Percentiles rank a stretch among this genome's conserved stretches.
phyloP scores from a whole-genome alignment of 2,797 vertebrate genomes.

The Australoheros facetus region DNA sequence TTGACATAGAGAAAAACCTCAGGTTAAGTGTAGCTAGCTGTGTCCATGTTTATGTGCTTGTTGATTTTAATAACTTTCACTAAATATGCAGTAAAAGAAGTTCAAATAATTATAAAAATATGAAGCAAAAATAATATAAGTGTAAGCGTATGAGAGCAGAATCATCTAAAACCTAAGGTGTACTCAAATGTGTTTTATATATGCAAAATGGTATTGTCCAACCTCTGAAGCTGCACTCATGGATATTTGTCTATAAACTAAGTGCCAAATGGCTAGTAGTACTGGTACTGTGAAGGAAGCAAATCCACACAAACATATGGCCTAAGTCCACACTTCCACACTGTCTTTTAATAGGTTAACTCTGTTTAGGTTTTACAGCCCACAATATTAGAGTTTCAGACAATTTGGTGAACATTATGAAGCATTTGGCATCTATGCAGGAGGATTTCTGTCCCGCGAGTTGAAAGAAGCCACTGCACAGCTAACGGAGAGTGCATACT shows the following conservation, averaged over 20 bases:
- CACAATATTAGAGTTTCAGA: background rate
- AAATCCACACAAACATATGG: background rate
- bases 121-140: background rate
- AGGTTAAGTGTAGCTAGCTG: background rate
- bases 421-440: background rate
- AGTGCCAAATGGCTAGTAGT: background rate
- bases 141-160: background rate
- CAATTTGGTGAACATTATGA: background rate
- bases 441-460: background rate
- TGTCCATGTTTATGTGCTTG: background rate
- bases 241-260: background rate
- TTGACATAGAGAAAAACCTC: too few species aligned
- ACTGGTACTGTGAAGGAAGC: background rate
- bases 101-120: background rate
- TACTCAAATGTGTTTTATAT: background rate
- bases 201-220: background rate
- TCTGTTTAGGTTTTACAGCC: background rate
- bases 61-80: background rate
- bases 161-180: background rate
- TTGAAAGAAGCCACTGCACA: too few species aligned
- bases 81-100: background rate
- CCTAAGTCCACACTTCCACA: background rate
- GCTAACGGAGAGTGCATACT: too few species aligned
- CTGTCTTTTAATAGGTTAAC: background rate
- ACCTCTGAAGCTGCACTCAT: background rate